Conservation (phyloP, 2,113 vertebrate genomes). For the Lophius piscatorius region DNA sequence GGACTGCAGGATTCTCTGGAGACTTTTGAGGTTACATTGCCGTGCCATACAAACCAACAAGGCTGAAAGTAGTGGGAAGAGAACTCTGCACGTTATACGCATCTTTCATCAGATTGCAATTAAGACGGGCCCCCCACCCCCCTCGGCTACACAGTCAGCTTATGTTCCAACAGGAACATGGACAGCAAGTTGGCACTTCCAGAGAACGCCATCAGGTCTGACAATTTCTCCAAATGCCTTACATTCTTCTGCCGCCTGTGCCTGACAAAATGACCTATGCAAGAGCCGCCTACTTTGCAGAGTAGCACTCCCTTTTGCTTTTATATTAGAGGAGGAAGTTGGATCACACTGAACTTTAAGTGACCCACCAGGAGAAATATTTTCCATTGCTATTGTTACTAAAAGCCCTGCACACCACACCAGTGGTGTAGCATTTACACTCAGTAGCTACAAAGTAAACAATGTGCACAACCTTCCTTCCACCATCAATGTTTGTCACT, state of each 20-base stretch:
- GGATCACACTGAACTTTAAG: constrained; percentile 63
- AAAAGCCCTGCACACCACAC: constrained; percentile 24
- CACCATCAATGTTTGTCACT: no score
- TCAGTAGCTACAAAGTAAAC: constrained; percentile 25
- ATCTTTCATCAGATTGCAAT: constrained; percentile 68
- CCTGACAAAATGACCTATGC: constrained; percentile 33
- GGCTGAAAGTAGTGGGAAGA: constrained; percentile 2
- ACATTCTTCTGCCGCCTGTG: constrained; percentile 61
- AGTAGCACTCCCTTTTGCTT: constrained; percentile 29
- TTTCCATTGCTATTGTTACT: constrained; percentile 63
- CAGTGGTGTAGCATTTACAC: constrained; percentile 9
- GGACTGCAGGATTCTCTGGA: no score
- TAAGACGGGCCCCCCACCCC: constrained; percentile 22
- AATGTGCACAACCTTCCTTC: not conserved
- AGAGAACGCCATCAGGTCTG: constrained; percentile 44
- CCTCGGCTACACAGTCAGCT: constrained; percentile 34
- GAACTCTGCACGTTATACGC: constrained; percentile 18
- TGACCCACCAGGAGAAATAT: constrained; percentile 61
- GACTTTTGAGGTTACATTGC: not conserved
- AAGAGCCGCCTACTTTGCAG: constrained; percentile 36
- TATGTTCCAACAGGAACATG: constrained; percentile 53
- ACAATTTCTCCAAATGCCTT: constrained; percentile 61
- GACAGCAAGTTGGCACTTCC: constrained; percentile 71
- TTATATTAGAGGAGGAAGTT: constrained; percentile 50
- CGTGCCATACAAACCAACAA: not conserved